phyloP scores from a whole-genome alignment of 2,113 vertebrate genomes.

The Pontoporia blainvillei region DNA sequence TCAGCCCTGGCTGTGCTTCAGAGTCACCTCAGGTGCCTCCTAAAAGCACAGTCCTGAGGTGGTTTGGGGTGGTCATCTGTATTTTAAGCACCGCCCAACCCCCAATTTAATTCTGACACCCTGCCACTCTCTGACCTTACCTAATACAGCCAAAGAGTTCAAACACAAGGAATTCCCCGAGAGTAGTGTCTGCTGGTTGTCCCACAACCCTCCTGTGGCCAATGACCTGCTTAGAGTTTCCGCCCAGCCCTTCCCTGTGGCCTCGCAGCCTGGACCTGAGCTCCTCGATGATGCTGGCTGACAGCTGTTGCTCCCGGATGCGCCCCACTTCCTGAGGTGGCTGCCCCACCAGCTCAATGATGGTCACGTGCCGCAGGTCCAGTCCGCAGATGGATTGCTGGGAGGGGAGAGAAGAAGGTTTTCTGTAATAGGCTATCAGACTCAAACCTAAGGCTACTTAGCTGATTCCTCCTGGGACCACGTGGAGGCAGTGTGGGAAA shows the following conservation, averaged over 20 bases:
- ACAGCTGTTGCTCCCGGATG: conserved; percentile 87
- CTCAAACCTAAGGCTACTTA: neutral
- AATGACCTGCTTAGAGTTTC: neutral
- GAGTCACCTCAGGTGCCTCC: neutral
- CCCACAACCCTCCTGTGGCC: neutral
- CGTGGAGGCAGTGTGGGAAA: neutral
- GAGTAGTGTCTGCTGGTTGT: neutral
- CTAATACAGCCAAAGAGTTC: neutral
- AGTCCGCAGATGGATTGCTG: conserved; percentile 92
- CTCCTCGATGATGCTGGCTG: conserved; percentile 87
- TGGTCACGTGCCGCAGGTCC: conserved; percentile 89
- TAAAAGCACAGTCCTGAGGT: neutral
- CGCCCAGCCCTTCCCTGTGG: neutral
- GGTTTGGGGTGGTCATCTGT: neutral
- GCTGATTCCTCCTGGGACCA: neutral
- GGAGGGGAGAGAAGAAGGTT: neutral
- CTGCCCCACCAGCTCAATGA: conserved; percentile 91
- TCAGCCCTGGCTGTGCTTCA: conserved; percentile 3
- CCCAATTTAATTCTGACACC: neutral
- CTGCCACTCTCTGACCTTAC: neutral
- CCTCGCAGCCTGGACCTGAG: conserved; percentile 84
- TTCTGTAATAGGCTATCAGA: neutral
- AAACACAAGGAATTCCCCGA: neutral
- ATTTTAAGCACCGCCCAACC: neutral
- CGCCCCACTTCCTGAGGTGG: conserved; percentile 89